Evolutionary conservation across 1,140 invertebrate species (phyloP).

Genomic region (Ostrea denselamellosa): DNA sequence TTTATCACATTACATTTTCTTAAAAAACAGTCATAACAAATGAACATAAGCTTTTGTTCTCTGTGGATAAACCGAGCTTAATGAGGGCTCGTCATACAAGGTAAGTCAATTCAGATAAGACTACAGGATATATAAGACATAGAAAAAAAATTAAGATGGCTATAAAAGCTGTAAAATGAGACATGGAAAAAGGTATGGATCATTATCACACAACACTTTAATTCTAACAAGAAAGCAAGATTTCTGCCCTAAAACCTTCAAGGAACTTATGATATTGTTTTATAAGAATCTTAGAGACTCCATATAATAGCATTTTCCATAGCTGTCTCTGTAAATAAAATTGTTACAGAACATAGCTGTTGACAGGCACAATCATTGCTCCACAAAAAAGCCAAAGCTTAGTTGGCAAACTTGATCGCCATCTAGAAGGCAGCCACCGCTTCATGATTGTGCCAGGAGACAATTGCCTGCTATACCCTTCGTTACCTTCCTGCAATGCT

Average conservation of each 20-base stretch:
- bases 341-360: too few species aligned
- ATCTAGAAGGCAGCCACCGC: background rate
- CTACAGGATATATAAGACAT: background rate
- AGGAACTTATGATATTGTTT: background rate
- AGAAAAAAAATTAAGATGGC: slow-evolving; percentile 2
- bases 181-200: background rate
- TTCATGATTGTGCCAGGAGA: background rate
- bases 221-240: background rate
- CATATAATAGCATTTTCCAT: too few species aligned
- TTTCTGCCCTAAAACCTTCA: slow-evolving; percentile 2
- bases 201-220: slow-evolving; percentile 10
- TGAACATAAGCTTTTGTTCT: background rate
- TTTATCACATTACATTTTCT: slow-evolving; percentile 16
- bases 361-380: background rate
- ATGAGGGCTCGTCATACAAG: slow-evolving; percentile 5
- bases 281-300: too few species aligned
- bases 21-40: background rate
- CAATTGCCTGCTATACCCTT: background rate
- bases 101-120: background rate
- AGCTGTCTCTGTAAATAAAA: too few species aligned
- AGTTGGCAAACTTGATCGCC: background rate
- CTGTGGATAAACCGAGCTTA: background rate
- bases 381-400: background rate
- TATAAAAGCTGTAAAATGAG: slow-evolving; percentile 19
- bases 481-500: slow-evolving; percentile 9